A percentile compares a stretch with the other conserved stretches of the same genome.
Evolutionary conservation across 2,113 vertebrate genomes (phyloP).

Genomic region (Chionodraco myersi): DNA sequence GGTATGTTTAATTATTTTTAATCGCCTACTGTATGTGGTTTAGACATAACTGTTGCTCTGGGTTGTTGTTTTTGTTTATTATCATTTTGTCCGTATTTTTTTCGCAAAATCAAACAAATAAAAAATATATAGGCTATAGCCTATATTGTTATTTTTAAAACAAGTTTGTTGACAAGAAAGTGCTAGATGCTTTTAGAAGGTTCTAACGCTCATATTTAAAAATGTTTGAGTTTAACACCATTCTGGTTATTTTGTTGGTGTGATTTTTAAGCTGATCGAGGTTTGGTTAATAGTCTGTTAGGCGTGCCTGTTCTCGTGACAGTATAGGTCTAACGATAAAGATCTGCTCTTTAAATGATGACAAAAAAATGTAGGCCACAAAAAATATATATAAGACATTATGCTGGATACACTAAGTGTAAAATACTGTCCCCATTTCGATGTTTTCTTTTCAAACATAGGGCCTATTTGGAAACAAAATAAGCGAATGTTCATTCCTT

Average conservation of each 20-base stretch:
- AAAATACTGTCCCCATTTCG: background rate
- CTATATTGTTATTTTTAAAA: background rate
- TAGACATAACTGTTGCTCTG: background rate
- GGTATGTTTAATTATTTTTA: constrained; percentile 63
- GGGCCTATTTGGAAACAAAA: background rate
- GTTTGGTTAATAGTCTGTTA: background rate
- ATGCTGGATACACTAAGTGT: background rate
- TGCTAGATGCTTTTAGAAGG: background rate
- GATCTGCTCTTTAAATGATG: background rate
- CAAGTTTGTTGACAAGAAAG: background rate
- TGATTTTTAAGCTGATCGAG: background rate
- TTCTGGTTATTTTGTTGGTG: background rate
- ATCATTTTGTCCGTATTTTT: background rate
- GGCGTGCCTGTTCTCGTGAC: background rate
- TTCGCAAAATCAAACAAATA: background rate
- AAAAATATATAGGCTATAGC: background rate
- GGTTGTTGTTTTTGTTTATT: background rate
- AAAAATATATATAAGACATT: background rate
- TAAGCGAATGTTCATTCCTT: background rate
- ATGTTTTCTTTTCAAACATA: background rate
- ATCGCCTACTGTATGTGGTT: background rate
- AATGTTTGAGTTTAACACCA: background rate
- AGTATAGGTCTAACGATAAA: background rate
- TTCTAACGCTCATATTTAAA: background rate
- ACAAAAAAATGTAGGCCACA: background rate